Evolutionary conservation across 2,113 vertebrate species (phyloP), one percentile per base, ranked within the genome.

Genomic region (Zonotrichia leucophrys): DNA sequence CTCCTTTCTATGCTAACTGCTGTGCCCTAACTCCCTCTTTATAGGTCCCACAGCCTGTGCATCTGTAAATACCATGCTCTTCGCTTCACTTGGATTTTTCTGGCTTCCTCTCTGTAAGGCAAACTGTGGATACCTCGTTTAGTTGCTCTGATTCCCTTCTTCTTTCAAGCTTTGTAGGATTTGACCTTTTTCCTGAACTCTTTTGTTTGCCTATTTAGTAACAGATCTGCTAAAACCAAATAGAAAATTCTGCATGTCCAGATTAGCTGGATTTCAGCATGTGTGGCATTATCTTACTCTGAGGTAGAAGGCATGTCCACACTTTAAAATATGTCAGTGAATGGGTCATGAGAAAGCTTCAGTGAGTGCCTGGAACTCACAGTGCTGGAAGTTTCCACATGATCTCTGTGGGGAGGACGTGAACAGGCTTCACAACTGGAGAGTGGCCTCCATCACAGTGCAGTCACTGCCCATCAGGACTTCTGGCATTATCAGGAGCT

Each of bases 341-440:
- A 58, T 2, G 12, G 25, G 56, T 50, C 17, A 5, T 13, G 35
- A 6, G 4, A 67, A 74, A 70, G 33, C 53, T 60, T 59, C 33
- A n/a, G 50, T 4, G 11, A 20, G 53, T 33, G 0, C 33, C 83
- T 31, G n/a, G 35, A 67, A 10, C 21, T 69, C 0, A 0, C 7
- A 27, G 53, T 35, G 72, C 72, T 77, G 47, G 66, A 50, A 52
- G 15, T 73, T 60, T 30, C 23, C 1, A 2, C 5, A 0, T n/a
- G 30, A 15, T 49, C n/a, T 59, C n/a, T 3, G 4, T 28, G 41
- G 13, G 70, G 37, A 66, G 44, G 53, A 42, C 2, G 7, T 1
- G 3, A 52, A 24, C 8, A 37, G 70, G 53, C 41, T 68, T 69
- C 35, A 7, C 53, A 31, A 1, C 17, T n/a, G n/a, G 13, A 33